Evolutionary conservation across 2,888 invertebrate species (phyloP).

Genomic region (Drosophila infuscata): DNA sequence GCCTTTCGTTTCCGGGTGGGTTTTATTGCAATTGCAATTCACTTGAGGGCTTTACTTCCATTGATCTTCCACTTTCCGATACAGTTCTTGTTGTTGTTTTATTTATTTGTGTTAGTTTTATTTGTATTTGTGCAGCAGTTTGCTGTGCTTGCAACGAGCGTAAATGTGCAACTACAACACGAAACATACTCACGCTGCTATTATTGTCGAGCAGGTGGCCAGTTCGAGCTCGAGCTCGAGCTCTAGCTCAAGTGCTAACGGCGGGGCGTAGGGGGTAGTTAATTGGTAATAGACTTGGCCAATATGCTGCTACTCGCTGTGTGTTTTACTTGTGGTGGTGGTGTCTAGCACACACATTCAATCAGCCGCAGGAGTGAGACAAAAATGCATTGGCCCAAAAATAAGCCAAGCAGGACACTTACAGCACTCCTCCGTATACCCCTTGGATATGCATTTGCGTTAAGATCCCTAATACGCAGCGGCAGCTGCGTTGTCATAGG

Average conservation of each 20-base stretch:
- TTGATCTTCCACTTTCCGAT: slow-evolving; percentile 22
- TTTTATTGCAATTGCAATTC: slow-evolving; percentile 23
- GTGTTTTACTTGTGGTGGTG: slow-evolving; percentile 28
- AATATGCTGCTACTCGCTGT: slow-evolving; percentile 34
- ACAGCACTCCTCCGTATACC: background rate
- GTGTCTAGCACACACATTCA: slow-evolving; percentile 21
- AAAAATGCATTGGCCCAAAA: slow-evolving; percentile 37
- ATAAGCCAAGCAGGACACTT: slow-evolving; percentile 7
- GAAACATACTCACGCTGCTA: slow-evolving; percentile 30
- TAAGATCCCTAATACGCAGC: slow-evolving; percentile 6
- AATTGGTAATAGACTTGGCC: slow-evolving; percentile 71
- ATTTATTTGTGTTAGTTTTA: background rate
- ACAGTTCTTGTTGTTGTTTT: slow-evolving; percentile 1
- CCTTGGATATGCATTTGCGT: slow-evolving; percentile 1
- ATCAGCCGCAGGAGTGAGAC: slow-evolving; percentile 36
- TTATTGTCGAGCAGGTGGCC: slow-evolving; percentile 49
- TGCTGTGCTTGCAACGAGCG: slow-evolving; percentile 67
- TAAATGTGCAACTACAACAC: slow-evolving; percentile 67
- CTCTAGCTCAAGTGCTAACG: slow-evolving; percentile 12
- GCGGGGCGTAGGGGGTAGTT: slow-evolving; percentile 60
- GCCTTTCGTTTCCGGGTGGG: slow-evolving; percentile 2
- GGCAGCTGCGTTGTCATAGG: slow-evolving; percentile 59
- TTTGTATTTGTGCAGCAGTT: slow-evolving; percentile 15
- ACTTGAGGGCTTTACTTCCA: slow-evolving; percentile 16
- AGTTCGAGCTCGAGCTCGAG: slow-evolving; percentile 6